These are phyloP conservation scores for Epistrophe grossulariae DNA, from an alignment of 2,888 invertebrate species.

Conservation along the genomic window DNA sequence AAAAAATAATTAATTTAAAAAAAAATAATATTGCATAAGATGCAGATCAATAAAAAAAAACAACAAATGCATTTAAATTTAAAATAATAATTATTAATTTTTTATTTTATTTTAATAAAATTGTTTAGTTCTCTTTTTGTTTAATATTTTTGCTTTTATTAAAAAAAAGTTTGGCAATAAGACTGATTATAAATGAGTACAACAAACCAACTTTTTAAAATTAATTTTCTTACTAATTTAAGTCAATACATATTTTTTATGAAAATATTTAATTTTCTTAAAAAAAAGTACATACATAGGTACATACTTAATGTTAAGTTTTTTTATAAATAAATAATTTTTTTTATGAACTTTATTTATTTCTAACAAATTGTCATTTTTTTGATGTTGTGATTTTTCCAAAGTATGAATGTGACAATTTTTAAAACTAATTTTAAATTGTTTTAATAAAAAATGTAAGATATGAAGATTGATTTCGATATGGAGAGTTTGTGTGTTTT, in stretches of 20 bases:
- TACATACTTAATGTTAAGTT: too few species aligned
- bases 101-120: not conserved
- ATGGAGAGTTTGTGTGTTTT: too few species aligned
- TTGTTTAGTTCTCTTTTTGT: not conserved
- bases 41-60: constrained; percentile 14
- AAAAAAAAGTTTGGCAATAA: constrained; percentile 67
- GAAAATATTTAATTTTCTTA: not conserved
- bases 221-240: constrained; percentile 1
- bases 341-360: not conserved
- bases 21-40: not conserved
- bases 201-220: constrained; percentile 30
- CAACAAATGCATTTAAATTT: constrained; percentile 60
- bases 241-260: not conserved
- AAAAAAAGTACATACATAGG: not conserved
- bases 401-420: not conserved
- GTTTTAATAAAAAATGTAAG: too few species aligned
- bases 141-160: constrained; percentile 4
- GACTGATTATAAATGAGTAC: constrained; percentile 64
- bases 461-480: too few species aligned
- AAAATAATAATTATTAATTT: not conserved
- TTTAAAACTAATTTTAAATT: not conserved
- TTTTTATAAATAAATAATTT: too few species aligned
- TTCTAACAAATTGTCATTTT: not conserved
- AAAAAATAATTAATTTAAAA: constrained; percentile 7
- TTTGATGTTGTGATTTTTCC: constrained; percentile 13